A percentile compares a stretch with the other conserved stretches of the same genome.
phyloP scores from a whole-genome alignment of 2,888 invertebrate genomes.

The Aphidoletes aphidimyza region DNA sequence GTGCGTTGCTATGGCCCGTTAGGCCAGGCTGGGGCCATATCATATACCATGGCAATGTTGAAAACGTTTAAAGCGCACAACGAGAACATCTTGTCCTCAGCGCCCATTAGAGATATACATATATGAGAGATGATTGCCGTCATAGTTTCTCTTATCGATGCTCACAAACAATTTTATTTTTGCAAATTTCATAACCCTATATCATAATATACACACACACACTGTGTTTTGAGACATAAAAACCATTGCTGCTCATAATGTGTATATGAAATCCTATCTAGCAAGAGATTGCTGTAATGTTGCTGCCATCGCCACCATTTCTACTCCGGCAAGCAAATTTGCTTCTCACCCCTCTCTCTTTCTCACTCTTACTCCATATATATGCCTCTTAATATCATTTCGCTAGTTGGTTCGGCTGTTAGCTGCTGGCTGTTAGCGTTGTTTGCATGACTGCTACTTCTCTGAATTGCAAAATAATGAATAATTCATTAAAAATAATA shows the following conservation, averaged over 20 bases:
- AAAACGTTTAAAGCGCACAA: not conserved
- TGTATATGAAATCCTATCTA: not conserved
- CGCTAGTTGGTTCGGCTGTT: not conserved
- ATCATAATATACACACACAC: not conserved
- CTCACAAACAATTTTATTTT: slow-evolving; percentile 24
- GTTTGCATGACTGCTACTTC: slow-evolving; percentile 38
- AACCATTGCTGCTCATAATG: not conserved
- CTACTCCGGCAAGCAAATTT: too few species aligned
- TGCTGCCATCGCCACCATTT: too few species aligned
- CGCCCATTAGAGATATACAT: not conserved
- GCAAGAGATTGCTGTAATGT: not conserved
- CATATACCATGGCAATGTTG: not conserved
- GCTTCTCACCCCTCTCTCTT: not conserved
- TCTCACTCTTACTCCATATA: not conserved
- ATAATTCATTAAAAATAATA: slow-evolving; percentile 53
- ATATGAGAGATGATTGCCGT: not conserved
- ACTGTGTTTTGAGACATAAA: not conserved
- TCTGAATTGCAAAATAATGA: slow-evolving; percentile 45
- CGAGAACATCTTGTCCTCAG: not conserved
- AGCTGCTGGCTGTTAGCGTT: not conserved
- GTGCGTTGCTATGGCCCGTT: too few species aligned
- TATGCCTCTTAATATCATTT: slow-evolving; percentile 8
- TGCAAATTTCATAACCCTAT: slow-evolving; percentile 49
- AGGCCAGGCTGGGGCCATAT: not conserved
- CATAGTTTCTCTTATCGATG: slow-evolving; percentile 28